phyloP scores from a whole-genome alignment of 1,140 invertebrate species.

The Eumeta japonica region DNA sequence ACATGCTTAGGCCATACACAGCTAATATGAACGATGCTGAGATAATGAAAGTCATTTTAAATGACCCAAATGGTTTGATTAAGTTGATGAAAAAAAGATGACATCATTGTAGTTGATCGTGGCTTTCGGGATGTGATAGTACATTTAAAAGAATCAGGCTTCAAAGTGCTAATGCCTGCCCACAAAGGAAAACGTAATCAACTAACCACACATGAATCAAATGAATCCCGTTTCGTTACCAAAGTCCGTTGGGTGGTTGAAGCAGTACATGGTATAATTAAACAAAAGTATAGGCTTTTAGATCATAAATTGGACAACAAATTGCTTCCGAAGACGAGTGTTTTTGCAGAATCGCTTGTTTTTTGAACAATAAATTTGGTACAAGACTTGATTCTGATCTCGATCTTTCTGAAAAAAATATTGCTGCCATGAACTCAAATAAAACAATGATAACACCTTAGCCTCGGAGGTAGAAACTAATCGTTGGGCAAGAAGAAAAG shows the following conservation, averaged over 20 bases:
- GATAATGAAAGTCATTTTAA: too few species aligned
- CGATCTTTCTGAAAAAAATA: slow-evolving; percentile 1
- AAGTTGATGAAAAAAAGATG: slow-evolving; percentile 17
- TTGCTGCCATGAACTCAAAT: background rate
- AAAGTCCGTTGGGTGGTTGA: slow-evolving; percentile 38
- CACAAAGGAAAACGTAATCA: slow-evolving; percentile 24
- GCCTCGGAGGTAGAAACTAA: too few species aligned
- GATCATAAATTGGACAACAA: slow-evolving; percentile 24
- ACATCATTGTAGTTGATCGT: slow-evolving; percentile 23
- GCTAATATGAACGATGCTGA: slow-evolving; percentile 21
- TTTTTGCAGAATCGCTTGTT: slow-evolving; percentile 7
- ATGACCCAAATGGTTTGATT: too few species aligned
- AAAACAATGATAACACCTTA: too few species aligned
- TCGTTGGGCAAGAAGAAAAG: too few species aligned
- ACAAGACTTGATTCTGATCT: too few species aligned
- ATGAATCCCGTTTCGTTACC: slow-evolving; percentile 27
- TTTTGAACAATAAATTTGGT: slow-evolving; percentile 1
- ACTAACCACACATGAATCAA: slow-evolving; percentile 26
- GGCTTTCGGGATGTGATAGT: slow-evolving; percentile 22
- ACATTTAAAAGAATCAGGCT: slow-evolving; percentile 12
- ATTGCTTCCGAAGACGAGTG: slow-evolving; percentile 13
- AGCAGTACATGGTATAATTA: slow-evolving; percentile 28
- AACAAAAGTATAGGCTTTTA: slow-evolving; percentile 20
- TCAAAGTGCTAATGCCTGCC: slow-evolving; percentile 23
- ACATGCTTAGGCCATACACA: slow-evolving; percentile 12